A percentile compares a stretch with the other conserved stretches of the same genome.
Conservation (phyloP, 1,140 invertebrate species). For the Acyrthosiphon pisum region DNA sequence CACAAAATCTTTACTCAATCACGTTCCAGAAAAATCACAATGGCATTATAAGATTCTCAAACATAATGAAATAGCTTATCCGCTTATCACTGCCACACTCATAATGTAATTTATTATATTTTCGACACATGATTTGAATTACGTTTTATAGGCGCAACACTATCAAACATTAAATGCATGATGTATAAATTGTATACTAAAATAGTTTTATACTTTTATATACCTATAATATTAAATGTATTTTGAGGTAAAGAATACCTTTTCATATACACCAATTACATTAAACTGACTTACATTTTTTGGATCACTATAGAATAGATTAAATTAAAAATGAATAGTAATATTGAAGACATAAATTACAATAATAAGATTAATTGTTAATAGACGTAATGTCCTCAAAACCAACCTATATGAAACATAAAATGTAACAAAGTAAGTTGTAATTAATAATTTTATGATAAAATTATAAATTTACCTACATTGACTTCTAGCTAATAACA, state of each 20-base stretch:
- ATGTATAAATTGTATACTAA: neutral
- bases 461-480: neutral
- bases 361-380: neutral
- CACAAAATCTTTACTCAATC: neutral
- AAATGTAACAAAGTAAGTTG: neutral
- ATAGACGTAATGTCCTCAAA: neutral
- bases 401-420: neutral
- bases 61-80: neutral
- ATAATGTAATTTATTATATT: neutral
- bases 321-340: neutral
- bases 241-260: neutral
- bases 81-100: neutral
- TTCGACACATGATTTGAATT: neutral
- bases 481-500: neutral
- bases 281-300: neutral
- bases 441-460: neutral
- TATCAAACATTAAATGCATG: neutral
- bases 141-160: neutral
- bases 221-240: neutral
- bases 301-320: neutral
- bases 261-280: neutral
- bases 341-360: neutral
- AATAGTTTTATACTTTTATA: neutral
- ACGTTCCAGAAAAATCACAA: conserved; percentile 14
- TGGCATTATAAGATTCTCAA: neutral